Evolutionary conservation across 1,140 invertebrate genomes (phyloP), one percentile per base, ranked within the genome.

Genomic region (Drosophila tristis): DNA sequence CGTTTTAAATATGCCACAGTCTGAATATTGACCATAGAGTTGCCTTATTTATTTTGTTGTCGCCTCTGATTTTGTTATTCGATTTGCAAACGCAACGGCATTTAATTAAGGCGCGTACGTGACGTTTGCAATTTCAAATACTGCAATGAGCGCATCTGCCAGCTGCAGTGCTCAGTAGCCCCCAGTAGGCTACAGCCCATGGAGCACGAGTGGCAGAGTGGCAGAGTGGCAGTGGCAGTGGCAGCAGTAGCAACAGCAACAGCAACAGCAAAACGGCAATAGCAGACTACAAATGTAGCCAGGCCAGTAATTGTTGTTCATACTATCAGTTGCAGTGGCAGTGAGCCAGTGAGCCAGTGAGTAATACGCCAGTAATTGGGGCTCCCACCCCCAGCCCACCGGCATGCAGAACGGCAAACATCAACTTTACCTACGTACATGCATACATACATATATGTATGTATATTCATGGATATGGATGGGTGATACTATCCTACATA

Each of bases 71-170:
- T 58, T 68, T 51, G 45, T 13, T 39, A 42, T 61, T 47, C 55
- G 61, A 58, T 43, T 59, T 71, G 57, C 70, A 15, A 45, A 48
- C 61, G 57, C 48, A 72, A 47, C 44, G 45, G 64, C 77, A 77
- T 64, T 81, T 82, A 78, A 81, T 71, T 71, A 58, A 58, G 48
- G 20, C 53, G 64, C 65, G 67, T 71, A 71, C 67, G 67, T 71
- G 67, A 70, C 67, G 67, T 35, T 58, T 71, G 67, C 67, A 26
- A 29, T 5, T 61, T 57, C 56, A 25, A 61, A 45, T 62, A 31
- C 20, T 23, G 55, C 35, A 39, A 39, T 39, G 35, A 39, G 35
- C 35, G 35, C 35, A 39, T 39, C 35, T 39, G 35, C 35, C 35
- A 35, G 31, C 31, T 11, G 9, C 31, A 35, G 11, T 35, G 0